Percentiles rank a stretch among this genome's conserved stretches.
Conservation (phyloP, 2,113 vertebrate genomes). For the Alaudala cheleensis region DNA sequence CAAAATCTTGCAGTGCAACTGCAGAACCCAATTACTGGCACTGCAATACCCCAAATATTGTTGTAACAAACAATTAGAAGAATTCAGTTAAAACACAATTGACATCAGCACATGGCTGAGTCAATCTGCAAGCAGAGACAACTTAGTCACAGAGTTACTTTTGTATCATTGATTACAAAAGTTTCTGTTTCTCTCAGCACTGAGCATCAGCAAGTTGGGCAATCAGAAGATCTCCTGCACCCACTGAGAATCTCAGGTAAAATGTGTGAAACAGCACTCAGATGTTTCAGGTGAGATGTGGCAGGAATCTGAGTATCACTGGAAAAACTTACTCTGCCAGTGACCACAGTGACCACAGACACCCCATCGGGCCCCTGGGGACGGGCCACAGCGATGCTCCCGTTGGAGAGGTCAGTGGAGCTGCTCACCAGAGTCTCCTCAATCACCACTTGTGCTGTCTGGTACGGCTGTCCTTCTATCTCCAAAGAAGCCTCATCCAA, state of each 20-base stretch:
- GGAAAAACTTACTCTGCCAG: constrained; percentile 73
- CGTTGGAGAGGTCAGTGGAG: constrained; percentile 41
- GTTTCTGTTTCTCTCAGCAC: neutral
- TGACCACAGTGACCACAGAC: constrained; percentile 79
- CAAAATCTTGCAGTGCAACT: neutral
- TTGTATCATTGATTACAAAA: neutral
- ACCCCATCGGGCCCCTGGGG: constrained; percentile 71
- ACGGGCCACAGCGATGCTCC: constrained; percentile 57
- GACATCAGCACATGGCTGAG: rapidly evolving
- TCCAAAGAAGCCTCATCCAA: constrained; percentile 76
- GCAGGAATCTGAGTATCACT: neutral
- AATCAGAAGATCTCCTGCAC: neutral
- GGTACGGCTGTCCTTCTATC: constrained; percentile 73
- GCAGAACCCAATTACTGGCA: neutral
- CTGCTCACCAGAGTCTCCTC: constrained; percentile 76
- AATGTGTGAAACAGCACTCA: neutral
- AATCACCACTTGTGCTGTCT: constrained; percentile 74
- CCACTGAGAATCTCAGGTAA: neutral
- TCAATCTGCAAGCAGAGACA: neutral
- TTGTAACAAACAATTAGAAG: neutral
- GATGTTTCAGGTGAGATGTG: neutral
- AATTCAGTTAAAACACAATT: neutral
- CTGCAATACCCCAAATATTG: neutral
- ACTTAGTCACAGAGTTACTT: neutral
- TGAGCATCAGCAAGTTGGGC: rapidly evolving